These are phyloP conservation scores for Odocoileus hemionus DNA, from an alignment of 2,113 vertebrate species.

Conservation along the genomic window DNA sequence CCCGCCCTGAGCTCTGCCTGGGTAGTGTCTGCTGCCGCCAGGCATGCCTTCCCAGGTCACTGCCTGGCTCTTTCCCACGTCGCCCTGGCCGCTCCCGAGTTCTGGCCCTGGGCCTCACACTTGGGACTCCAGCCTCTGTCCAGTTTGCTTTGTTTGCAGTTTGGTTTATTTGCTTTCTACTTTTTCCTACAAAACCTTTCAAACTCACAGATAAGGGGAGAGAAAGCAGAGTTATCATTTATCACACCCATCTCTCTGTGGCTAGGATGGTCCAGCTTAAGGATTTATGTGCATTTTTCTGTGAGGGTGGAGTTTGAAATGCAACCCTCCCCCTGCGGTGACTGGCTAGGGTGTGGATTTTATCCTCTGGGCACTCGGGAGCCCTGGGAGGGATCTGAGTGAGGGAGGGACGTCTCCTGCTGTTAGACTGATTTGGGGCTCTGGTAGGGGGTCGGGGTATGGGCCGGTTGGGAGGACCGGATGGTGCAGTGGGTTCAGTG, in stretches of 20 bases:
- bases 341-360: not conserved
- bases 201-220: not conserved
- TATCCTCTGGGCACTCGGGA: not conserved
- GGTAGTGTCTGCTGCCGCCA: not conserved
- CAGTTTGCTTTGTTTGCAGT: not conserved
- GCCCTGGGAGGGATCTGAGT: not conserved
- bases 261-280: not conserved
- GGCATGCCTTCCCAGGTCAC: not conserved
- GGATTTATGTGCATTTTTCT: not conserved
- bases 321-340: not conserved
- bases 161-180: not conserved
- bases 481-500: not conserved
- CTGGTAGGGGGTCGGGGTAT: not conserved
- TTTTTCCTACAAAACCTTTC: not conserved
- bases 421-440: not conserved
- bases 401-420: too few species aligned
- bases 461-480: too few species aligned
- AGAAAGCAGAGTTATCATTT: not conserved
- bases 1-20: not conserved
- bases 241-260: not conserved
- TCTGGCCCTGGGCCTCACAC: not conserved
- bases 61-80: not conserved
- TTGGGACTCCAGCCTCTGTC: not conserved
- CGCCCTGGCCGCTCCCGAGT: not conserved
- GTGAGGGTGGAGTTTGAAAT: not conserved